Percentiles rank a stretch among this genome's conserved stretches.
Conservation (phyloP, 2,888 invertebrate species). For the Chloromyia formosa region DNA sequence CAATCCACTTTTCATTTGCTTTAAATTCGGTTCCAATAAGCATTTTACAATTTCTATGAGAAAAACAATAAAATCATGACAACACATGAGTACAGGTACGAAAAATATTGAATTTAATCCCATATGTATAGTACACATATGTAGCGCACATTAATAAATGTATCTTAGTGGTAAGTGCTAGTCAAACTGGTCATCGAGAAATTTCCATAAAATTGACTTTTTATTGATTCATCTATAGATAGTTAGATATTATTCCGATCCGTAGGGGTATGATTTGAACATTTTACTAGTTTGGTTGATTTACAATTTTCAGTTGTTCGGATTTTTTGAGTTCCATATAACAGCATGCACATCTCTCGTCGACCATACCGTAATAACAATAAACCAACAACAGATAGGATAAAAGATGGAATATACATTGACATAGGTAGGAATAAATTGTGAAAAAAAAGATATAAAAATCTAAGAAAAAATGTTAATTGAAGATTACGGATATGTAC, state of each 20-base stretch:
- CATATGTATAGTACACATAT: neutral
- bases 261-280: neutral
- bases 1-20: no score
- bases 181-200: neutral
- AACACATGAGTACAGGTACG: neutral
- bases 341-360: neutral
- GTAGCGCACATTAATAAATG: neutral
- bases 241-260: neutral
- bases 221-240: slow-evolving; percentile 26
- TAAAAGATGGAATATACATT: no score
- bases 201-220: slow-evolving; percentile 36
- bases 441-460: slow-evolving; percentile 21
- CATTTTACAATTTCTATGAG: slow-evolving; percentile 22
- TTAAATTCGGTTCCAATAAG: neutral
- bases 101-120: slow-evolving; percentile 13
- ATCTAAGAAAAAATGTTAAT: slow-evolving; percentile 31
- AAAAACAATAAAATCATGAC: slow-evolving; percentile 26
- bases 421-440: neutral
- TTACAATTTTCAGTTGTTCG: neutral
- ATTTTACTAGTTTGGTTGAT: neutral
- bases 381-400: neutral
- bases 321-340: neutral
- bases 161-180: neutral
- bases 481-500: slow-evolving; percentile 34
- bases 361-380: neutral